Conservation (phyloP, 2,888 invertebrate genomes). For the Argyresthia albistria region DNA sequence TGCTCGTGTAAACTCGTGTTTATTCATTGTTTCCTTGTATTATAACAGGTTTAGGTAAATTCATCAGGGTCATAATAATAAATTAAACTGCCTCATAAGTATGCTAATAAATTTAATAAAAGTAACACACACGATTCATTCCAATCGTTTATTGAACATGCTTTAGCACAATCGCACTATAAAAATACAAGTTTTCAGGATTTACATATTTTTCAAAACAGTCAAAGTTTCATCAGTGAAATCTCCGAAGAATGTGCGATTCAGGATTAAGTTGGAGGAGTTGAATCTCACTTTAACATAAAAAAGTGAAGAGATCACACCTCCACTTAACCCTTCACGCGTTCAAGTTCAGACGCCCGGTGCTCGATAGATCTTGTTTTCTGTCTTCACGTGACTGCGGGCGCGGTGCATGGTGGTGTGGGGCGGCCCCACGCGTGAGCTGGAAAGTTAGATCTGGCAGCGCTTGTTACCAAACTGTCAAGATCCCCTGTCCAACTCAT, state of each 20-base stretch:
- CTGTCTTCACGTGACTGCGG: neutral
- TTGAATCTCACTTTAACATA: slow-evolving; percentile 72
- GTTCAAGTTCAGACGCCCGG: neutral
- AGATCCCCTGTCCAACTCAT: slow-evolving; percentile 74
- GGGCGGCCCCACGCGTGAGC: slow-evolving; percentile 45
- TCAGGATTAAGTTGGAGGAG: slow-evolving; percentile 73
- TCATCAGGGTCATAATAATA: no score
- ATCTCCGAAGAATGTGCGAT: slow-evolving; percentile 26
- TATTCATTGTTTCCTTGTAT: no score
- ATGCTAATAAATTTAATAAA: no score
- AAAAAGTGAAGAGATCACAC: slow-evolving; percentile 75
- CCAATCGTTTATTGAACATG: no score
- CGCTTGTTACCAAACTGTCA: slow-evolving; percentile 56
- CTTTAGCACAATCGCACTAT: neutral
- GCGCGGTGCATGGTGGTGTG: neutral
- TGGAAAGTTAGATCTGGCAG: slow-evolving; percentile 75
- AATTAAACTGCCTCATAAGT: no score
- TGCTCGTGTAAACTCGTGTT: no score
- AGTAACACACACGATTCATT: no score
- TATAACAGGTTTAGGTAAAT: no score
- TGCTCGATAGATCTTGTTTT: slow-evolving; percentile 3
- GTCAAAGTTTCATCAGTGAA: neutral
- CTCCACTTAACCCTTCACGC: slow-evolving; percentile 70
- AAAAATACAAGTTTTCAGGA: neutral
- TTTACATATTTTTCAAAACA: neutral